Conservation (phyloP, 1,140 invertebrate species). For the Drosophila bipectinata region DNA sequence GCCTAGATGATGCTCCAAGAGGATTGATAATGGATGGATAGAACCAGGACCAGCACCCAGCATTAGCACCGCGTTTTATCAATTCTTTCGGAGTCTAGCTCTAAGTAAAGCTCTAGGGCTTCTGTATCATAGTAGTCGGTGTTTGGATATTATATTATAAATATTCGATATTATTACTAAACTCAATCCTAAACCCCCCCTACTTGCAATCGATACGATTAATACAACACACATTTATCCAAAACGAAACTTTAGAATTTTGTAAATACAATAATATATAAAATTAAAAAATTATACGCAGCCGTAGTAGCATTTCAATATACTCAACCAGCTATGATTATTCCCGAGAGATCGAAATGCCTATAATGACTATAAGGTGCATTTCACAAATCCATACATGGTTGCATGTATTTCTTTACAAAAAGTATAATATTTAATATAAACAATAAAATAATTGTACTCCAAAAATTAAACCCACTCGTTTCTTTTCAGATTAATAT, state of each 20-base stretch:
- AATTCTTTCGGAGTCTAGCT: constrained; percentile 11
- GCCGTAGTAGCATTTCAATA: constrained; percentile 29
- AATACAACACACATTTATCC: constrained; percentile 26
- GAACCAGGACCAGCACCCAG: too few species aligned
- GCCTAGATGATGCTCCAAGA: constrained; percentile 10
- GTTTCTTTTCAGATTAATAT: background rate
- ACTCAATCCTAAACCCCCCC: constrained; percentile 29
- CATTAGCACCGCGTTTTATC: too few species aligned
- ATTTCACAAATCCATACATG: constrained; percentile 4
- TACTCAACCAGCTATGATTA: constrained; percentile 43
- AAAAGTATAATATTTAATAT: constrained; percentile 33
- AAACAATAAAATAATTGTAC: constrained; percentile 47
- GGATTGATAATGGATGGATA: background rate
- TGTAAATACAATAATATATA: constrained; percentile 35
- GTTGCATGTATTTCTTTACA: constrained; percentile 33
- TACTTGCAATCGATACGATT: constrained; percentile 43
- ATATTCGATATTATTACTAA: constrained; percentile 41
- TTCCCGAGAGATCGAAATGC: constrained; percentile 24
- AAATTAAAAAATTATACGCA: constrained; percentile 16
- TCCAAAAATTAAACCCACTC: constrained; percentile 19
- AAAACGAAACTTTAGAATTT: constrained; percentile 34
- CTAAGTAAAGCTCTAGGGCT: constrained; percentile 16
- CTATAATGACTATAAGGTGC: constrained; percentile 28
- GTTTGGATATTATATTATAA: constrained; percentile 50
- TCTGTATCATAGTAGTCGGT: constrained; percentile 46